Conservation (phyloP, 1,140 invertebrate species). For the Eriocheir sinensis region DNA sequence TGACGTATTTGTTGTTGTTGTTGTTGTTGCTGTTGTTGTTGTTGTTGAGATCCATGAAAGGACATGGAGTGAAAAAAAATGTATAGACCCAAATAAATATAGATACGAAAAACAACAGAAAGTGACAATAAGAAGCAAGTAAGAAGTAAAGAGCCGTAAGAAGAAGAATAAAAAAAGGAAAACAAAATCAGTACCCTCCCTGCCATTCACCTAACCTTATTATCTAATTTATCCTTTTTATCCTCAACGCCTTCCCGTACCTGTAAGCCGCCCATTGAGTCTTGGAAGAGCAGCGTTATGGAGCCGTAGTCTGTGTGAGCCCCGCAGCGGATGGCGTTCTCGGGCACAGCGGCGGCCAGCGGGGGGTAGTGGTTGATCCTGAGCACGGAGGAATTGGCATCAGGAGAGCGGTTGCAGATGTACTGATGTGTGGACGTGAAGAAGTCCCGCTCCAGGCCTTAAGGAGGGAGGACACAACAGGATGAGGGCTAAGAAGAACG, state of each 20-base stretch:
- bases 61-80: too few relatives aligned
- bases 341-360: not conserved
- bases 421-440: conserved; percentile 33
- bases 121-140: too few relatives aligned
- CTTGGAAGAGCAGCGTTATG: conserved; percentile 76
- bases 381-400: not conserved
- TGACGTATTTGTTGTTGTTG: too few relatives aligned
- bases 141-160: too few relatives aligned
- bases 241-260: not conserved
- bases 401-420: not conserved
- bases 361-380: conserved; percentile 71
- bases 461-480: not conserved
- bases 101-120: too few relatives aligned
- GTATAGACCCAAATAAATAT: too few relatives aligned
- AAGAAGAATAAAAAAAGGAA: too few relatives aligned
- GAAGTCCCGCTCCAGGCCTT: conserved; percentile 37
- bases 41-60: too few relatives aligned
- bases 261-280: conserved; percentile 79
- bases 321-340: conserved; percentile 63
- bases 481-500: not conserved
- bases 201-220: too few relatives aligned
- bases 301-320: conserved; percentile 75
- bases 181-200: too few relatives aligned
- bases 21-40: too few relatives aligned
- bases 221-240: too few relatives aligned